Base-by-base conservation (phyloP, 2,888 invertebrate genomes). In the Lysandra bellargus region DNA sequence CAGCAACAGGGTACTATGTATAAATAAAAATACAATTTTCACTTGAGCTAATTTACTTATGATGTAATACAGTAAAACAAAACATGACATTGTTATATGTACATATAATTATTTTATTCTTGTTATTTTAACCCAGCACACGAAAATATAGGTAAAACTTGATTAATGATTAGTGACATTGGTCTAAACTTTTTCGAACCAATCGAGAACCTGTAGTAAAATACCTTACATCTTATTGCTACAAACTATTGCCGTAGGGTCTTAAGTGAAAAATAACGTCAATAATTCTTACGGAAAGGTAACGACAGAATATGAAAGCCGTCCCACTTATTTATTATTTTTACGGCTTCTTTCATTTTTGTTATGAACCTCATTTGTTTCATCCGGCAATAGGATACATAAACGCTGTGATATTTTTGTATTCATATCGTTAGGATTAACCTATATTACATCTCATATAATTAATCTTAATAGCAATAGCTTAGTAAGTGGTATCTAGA, bases 211-310 rank as follows among this genome's bases (percentile, higher is more conserved):
- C 79, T 81, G 17, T 85, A 82, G 90, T 91, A 90, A 83, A 85
- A 86, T 85, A 78, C 78, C 79, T 81, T 80, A 82, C 78, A 79
- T 79, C 80, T 82, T 80, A 81, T 80, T 80, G 79, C 80, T 81
- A 80, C 82, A 82, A 82, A 82, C 81, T 82, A 82, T 80, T 82
- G 81, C 81, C 80, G 80, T 80, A 79, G 82, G 81, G 81, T 82
- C 81, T 80, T 86, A 85, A 83, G 85, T 88, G 86, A 87, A 86
- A 85, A 85, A 87, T 90, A 88, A 88, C 85, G 85, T 85, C 85
- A 83, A 84, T 84, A 84, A 84, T 83, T 83, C 84, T 84, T 84
- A 84, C 80, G 83, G 84, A 86, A 87, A 88, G 87, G 88, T 86
- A 86, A 87, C 86, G 84, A 85, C 83, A 82, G 85, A 84, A 86